Percentiles rank a stretch among this genome's conserved stretches.
Evolutionary conservation across 2,113 vertebrate species (phyloP).

Genomic region (Antechinus flavipes): DNA sequence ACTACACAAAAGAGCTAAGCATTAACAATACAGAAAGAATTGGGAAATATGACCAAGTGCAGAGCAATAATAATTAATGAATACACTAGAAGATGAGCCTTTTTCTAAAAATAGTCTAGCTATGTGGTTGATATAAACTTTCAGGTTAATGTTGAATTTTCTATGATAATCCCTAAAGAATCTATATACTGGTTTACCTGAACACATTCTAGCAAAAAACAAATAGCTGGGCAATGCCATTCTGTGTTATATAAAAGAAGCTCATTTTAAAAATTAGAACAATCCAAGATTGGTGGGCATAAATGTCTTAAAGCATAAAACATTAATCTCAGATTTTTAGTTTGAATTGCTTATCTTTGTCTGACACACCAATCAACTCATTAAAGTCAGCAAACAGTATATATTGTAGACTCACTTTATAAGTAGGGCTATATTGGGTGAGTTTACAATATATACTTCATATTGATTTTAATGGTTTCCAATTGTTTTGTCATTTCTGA

Average conservation of each 20-base stretch:
- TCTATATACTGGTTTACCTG: slow-evolving; percentile 38
- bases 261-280: slow-evolving; percentile 50
- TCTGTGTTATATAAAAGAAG: slow-evolving; percentile 32
- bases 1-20: slow-evolving; percentile 56
- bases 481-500: background rate
- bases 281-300: background rate
- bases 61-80: slow-evolving; percentile 59
- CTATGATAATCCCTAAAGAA: slow-evolving; percentile 44
- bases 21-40: slow-evolving; percentile 55
- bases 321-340: background rate
- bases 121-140: slow-evolving; percentile 26
- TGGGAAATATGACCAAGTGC: slow-evolving; percentile 58
- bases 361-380: background rate
- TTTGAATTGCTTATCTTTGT: background rate
- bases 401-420: background rate
- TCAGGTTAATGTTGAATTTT: slow-evolving; percentile 39
- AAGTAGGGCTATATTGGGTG: background rate
- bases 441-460: too few species aligned
- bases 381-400: background rate
- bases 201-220: slow-evolving; percentile 61
- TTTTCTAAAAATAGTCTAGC: slow-evolving; percentile 45
- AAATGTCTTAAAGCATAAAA: background rate
- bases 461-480: background rate
- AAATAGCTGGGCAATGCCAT: slow-evolving; percentile 53
- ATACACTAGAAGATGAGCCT: slow-evolving; percentile 55